Conservation (phyloP, 2,113 vertebrate species). For the Phoenicopterus ruber region DNA sequence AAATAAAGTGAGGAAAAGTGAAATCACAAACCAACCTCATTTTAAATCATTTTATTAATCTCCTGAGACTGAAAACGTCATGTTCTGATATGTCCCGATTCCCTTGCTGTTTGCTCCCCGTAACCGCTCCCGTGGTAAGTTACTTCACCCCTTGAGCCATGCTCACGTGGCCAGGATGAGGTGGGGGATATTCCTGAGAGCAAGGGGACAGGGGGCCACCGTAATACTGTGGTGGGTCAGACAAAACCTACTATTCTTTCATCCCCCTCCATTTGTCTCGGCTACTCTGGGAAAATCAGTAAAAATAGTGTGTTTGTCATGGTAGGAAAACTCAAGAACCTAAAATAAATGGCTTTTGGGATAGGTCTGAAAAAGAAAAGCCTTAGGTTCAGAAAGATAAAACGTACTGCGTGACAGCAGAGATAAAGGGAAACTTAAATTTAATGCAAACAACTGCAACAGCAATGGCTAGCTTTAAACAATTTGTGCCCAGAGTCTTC, state of each 20-base stretch:
- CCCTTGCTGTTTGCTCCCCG: background rate
- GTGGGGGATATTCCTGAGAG: background rate
- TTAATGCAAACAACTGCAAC: background rate
- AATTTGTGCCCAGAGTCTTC: background rate
- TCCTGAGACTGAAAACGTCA: background rate
- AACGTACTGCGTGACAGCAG: background rate
- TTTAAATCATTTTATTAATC: background rate
- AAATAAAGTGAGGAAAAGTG: background rate
- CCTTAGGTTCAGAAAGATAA: background rate
- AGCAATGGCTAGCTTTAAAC: background rate
- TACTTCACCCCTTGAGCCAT: background rate
- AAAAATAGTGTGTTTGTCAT: background rate
- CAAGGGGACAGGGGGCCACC: background rate
- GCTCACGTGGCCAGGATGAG: background rate
- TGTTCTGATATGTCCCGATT: background rate
- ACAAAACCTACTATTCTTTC: background rate
- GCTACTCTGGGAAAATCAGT: background rate
- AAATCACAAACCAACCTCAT: background rate
- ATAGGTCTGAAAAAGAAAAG: background rate
- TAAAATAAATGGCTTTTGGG: background rate
- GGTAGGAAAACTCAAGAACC: background rate
- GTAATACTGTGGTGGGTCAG: background rate
- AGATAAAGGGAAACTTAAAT: background rate
- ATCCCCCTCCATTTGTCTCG: background rate
- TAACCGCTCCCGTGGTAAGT: background rate